These are phyloP conservation scores for Chelidonichthys spinosus DNA, from an alignment of 2,797 vertebrate genomes.

Conservation along the genomic window DNA sequence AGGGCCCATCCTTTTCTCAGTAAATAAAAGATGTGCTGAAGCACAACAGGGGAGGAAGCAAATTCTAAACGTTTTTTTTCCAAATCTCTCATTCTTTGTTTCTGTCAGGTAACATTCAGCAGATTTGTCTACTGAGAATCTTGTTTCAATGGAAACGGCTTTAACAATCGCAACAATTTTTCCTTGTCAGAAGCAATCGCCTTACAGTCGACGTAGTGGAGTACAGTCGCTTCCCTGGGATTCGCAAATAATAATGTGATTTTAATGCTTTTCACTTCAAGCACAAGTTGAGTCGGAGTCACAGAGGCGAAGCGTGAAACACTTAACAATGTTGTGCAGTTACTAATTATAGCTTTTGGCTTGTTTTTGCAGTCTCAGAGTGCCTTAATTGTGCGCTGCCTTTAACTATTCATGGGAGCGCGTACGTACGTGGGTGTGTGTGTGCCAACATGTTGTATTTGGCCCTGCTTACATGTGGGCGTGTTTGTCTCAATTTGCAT, in stretches of 20 bases:
- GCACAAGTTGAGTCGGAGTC: conserved; percentile 4
- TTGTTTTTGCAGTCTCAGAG: background rate
- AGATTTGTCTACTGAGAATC: conserved; percentile 54
- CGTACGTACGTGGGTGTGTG: background rate
- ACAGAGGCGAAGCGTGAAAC: conserved; percentile 1
- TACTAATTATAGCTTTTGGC: conserved; percentile 7
- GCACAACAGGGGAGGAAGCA: conserved; percentile 39
- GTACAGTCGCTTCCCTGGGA: conserved; percentile 36
- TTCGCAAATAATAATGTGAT: conserved; percentile 38
- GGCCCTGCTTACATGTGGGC: background rate
- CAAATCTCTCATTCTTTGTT: conserved; percentile 68
- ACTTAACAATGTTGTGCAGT: background rate
- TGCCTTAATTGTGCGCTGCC: background rate
- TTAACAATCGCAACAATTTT: conserved; percentile 44
- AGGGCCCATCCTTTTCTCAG: conserved; percentile 55
- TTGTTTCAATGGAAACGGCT: conserved; percentile 50
- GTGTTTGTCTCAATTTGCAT: conserved; percentile 28
- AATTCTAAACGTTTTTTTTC: conserved; percentile 60
- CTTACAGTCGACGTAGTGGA: background rate
- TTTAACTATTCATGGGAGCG: background rate
- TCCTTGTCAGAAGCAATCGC: conserved; percentile 46
- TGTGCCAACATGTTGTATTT: background rate
- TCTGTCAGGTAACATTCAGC: conserved; percentile 62
- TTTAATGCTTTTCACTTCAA: conserved; percentile 24
- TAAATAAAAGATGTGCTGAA: conserved; percentile 67